A percentile compares a stretch with the other conserved stretches of the same genome.
phyloP scores from a whole-genome alignment of 2,888 invertebrate genomes.

The Meghimatium bilineatum region DNA sequence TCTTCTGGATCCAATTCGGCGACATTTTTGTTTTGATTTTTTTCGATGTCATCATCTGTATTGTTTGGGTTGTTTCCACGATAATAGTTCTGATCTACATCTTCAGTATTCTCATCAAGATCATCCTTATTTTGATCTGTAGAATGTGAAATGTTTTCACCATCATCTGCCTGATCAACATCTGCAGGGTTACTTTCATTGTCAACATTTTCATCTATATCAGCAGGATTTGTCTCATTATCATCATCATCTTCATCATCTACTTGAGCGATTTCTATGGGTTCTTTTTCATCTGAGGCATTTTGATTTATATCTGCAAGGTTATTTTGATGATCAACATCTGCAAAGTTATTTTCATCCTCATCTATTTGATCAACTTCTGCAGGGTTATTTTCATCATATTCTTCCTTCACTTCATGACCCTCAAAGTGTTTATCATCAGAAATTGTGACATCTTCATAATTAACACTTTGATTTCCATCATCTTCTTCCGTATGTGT shows the following conservation, averaged over 20 bases:
- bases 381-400: too few relatives aligned
- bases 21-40: background rate
- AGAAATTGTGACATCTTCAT: background rate
- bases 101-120: too few relatives aligned
- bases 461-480: background rate
- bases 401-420: background rate
- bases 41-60: background rate
- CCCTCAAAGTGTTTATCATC: background rate
- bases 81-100: too few relatives aligned
- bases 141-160: too few relatives aligned
- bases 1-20: background rate
- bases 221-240: background rate
- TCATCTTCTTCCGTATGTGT: slow-evolving; percentile 5
- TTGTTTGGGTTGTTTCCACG: background rate
- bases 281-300: too few relatives aligned
- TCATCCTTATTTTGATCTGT: too few relatives aligned
- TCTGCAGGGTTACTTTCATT: background rate
- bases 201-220: background rate
- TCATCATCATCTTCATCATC: background rate
- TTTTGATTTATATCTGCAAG: background rate
- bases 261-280: background rate
- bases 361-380: background rate
- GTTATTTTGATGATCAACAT: background rate
- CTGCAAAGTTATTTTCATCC: background rate
- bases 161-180: background rate